Evolutionary conservation across 2,888 invertebrate genomes (phyloP).

Genomic region (Drosophila anomalata): DNA sequence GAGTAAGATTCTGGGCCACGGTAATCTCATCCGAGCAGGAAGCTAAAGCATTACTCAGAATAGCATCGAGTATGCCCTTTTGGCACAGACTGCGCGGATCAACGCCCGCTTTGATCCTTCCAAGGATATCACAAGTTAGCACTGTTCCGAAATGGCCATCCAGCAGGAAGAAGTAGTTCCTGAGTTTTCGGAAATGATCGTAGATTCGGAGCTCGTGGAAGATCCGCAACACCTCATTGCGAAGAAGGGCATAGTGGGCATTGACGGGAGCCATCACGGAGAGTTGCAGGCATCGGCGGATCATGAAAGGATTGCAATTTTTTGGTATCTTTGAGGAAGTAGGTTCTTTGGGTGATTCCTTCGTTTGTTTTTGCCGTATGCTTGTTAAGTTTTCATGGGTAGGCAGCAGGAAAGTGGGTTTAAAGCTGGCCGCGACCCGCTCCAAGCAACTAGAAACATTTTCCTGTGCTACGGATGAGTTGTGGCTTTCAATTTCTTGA

Average conservation of each 20-base stretch:
- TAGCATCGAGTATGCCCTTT: conserved; percentile 88
- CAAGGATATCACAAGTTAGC: conserved; percentile 89
- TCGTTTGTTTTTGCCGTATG: too few relatives aligned
- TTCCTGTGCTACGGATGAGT: neutral
- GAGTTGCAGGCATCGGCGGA: conserved; percentile 86
- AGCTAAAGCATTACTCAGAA: conserved; percentile 88
- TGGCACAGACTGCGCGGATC: conserved; percentile 89
- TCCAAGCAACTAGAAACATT: neutral
- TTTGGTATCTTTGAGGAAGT: neutral
- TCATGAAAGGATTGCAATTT: conserved; percentile 40
- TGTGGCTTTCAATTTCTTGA: too few relatives aligned
- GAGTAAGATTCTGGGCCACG: conserved; percentile 85
- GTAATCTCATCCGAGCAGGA: conserved; percentile 85
- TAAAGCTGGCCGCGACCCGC: neutral
- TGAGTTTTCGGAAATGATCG: conserved; percentile 89
- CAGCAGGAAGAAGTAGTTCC: conserved; percentile 91
- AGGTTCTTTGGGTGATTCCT: neutral
- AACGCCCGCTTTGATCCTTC: conserved; percentile 87
- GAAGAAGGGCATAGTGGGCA: conserved; percentile 88
- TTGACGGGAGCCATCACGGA: conserved; percentile 89
- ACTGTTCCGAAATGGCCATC: conserved; percentile 91
- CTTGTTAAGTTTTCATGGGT: neutral
- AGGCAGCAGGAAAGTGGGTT: conserved; percentile 8
- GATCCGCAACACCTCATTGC: conserved; percentile 89
- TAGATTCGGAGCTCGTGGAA: conserved; percentile 87